Evolutionary conservation across 2,797 vertebrate genomes (phyloP), one percentile per base, ranked within the genome.

Genomic region (Phataginus tricuspis): DNA sequence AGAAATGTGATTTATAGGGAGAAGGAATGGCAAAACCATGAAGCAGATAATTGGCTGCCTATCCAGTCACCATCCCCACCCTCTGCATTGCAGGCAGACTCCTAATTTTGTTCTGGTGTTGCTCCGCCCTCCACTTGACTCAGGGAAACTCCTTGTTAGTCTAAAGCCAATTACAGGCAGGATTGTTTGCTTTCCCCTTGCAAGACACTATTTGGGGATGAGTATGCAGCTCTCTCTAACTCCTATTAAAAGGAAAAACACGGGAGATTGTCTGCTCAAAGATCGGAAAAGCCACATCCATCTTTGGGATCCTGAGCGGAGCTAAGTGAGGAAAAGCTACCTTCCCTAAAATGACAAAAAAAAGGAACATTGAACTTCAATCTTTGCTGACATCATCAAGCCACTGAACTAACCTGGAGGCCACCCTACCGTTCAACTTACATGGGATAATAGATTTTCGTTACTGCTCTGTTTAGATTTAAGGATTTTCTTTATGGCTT

Each of bases 161-260:
- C 39, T 78, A 61, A 45, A 49, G 49, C 34, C 69, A 96, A 51
- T 18, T 6, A 79, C 31, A 16, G 1, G 13, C 31, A 16, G 1
- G 15, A 34, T 59, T 16, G 51, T 42, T 49, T 57, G 61, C 57
- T 72, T 96, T 45, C 80, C 16, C 45, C 53, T 37, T 12, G 6
- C 69, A 96, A 80, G 57, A 59, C 13, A 74, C 2, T 79, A 34
- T 53, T 85, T 19, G 91, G 64, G 49, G 42, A 66, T 42, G 45
- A 77, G 34, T 82, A 51, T 49, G n/a, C 21, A 84, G 64, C 49
- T n/a, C 75, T 88, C 37, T 34, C 21, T 42, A 96, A 87, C 34
- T 90, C 61, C 75, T 37, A 57, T 19, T 61, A n/a, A 84, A 90
- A 86, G 27, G 66, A 90, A 96, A 96, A 82, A 49, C 82, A 88